A percentile compares a stretch with the other conserved stretches of the same genome.
Evolutionary conservation across 2,888 invertebrate genomes (phyloP).

Genomic region (Hipparchia sbordonii): DNA sequence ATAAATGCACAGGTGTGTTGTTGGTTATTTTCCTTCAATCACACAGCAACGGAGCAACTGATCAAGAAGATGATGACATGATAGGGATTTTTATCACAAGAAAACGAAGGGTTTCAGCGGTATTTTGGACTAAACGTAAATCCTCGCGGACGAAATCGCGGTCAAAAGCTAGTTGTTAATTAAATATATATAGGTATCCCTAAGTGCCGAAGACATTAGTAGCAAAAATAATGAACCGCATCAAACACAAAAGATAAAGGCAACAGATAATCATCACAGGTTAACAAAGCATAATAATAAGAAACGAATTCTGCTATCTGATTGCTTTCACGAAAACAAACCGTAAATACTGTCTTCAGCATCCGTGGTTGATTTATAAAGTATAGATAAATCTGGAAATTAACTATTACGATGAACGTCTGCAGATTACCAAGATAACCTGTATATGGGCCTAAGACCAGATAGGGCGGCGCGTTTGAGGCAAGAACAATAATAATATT

Average conservation of each 20-base stretch:
- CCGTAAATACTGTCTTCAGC: slow-evolving; percentile 5
- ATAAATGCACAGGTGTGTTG: too few species aligned
- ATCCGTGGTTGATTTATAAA: not conserved
- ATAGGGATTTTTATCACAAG: too few species aligned
- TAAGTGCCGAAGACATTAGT: not conserved
- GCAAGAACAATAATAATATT: too few species aligned
- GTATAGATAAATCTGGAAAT: not conserved
- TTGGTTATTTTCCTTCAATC: too few species aligned
- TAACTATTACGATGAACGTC: not conserved
- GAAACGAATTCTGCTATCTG: slow-evolving; percentile 8
- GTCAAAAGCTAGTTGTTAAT: not conserved
- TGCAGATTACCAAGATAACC: slow-evolving; percentile 1
- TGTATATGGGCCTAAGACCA: not conserved
- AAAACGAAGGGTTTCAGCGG: too few species aligned
- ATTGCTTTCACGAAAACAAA: not conserved
- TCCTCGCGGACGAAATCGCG: not conserved
- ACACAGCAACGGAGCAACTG: too few species aligned
- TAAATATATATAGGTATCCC: too few species aligned
- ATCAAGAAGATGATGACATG: too few species aligned
- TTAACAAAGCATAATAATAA: not conserved
- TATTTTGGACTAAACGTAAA: not conserved
- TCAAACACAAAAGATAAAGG: not conserved
- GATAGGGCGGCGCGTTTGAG: too few species aligned
- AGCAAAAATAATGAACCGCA: not conserved
- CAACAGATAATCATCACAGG: not conserved